Evolutionary conservation across 2,113 vertebrate species (phyloP).

Genomic region (Perca fluviatilis): DNA sequence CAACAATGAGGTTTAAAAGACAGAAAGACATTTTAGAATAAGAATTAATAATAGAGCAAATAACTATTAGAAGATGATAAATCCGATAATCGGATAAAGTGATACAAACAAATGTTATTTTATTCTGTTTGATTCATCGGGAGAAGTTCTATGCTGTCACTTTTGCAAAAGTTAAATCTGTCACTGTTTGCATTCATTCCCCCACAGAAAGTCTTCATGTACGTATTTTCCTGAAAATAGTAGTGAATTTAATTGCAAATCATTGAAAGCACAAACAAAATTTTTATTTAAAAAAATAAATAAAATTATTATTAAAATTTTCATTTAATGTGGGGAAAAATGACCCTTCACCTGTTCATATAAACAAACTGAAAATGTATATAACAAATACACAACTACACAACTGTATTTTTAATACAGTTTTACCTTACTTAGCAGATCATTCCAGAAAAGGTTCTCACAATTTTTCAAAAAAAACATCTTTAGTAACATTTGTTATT

Average conservation of each 20-base stretch:
- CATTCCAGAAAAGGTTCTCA: neutral
- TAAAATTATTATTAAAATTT: too few relatives aligned
- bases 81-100: neutral
- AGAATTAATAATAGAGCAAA: neutral
- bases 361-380: neutral
- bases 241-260: neutral
- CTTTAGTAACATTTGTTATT: neutral
- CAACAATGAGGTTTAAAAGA: neutral
- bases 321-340: neutral
- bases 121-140: neutral
- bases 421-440: neutral
- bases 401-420: neutral
- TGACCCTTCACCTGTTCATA: neutral
- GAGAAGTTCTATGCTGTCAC: neutral
- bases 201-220: neutral
- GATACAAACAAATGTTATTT: neutral
- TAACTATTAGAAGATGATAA: neutral
- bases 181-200: neutral
- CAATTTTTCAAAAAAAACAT: too few relatives aligned
- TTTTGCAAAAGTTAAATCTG: neutral
- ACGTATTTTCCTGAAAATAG: neutral
- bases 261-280: neutral
- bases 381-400: neutral
- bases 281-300: too few relatives aligned
- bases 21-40: neutral